Conservation (phyloP, 2,888 invertebrate species). For the Artemia sp. region DNA sequence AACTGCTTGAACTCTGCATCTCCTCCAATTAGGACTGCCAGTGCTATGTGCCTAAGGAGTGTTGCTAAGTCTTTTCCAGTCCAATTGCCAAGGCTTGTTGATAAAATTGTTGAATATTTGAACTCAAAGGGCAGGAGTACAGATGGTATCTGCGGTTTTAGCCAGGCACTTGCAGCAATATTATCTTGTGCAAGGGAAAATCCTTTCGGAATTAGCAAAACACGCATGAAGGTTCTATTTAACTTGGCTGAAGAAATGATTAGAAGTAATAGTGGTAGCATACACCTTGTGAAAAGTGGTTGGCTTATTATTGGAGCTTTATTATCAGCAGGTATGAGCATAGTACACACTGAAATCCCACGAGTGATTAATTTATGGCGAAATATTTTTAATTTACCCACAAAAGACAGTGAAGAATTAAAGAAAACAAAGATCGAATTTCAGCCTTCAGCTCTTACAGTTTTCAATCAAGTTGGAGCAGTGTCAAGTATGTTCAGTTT, state of each 20-base stretch:
- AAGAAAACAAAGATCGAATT: slow-evolving; percentile 36
- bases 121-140: slow-evolving; percentile 25
- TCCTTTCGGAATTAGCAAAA: slow-evolving; percentile 8
- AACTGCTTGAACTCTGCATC: not conserved
- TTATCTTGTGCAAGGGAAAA: slow-evolving; percentile 32
- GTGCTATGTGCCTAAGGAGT: not conserved
- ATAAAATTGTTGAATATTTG: not conserved
- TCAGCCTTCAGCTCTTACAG: slow-evolving; percentile 37
- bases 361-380: slow-evolving; percentile 88
- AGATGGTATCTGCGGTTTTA: slow-evolving; percentile 53
- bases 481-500: slow-evolving; percentile 89
- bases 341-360: slow-evolving; percentile 40
- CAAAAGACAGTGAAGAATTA: slow-evolving; percentile 91
- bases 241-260: slow-evolving; percentile 90
- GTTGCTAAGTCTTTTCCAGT: not conserved
- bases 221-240: slow-evolving; percentile 49
- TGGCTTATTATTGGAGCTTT: slow-evolving; percentile 94
- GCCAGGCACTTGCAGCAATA: slow-evolving; percentile 80
- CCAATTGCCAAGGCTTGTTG: not conserved
- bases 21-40: not conserved
- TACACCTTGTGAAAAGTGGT: slow-evolving; percentile 85
- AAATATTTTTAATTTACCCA: slow-evolving; percentile 89
- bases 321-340: slow-evolving; percentile 66
- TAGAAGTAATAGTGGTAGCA: slow-evolving; percentile 70
- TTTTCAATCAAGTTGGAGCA: slow-evolving; percentile 91